These are phyloP conservation scores for Chrysolina americana DNA, from an alignment of 2,888 invertebrate genomes.

Conservation along the genomic window DNA sequence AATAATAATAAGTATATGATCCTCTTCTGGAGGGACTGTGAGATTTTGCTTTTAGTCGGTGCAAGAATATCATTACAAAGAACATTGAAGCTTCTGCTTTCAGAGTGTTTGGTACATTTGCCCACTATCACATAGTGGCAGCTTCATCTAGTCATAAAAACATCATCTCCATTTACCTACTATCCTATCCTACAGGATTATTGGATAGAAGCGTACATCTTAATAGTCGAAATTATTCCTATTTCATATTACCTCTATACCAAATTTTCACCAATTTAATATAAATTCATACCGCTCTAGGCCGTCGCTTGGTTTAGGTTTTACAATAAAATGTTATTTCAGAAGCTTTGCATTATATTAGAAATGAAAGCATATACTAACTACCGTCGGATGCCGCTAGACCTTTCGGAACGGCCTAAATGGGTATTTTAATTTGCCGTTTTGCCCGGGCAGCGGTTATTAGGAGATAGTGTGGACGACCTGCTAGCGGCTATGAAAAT, in stretches of 20 bases:
- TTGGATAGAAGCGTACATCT: too few species aligned
- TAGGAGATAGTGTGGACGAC: conserved; percentile 15
- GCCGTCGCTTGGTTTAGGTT: background rate
- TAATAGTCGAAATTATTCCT: background rate
- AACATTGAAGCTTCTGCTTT: too few species aligned
- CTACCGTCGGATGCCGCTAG: conserved; percentile 9
- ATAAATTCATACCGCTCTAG: background rate
- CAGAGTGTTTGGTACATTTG: too few species aligned
- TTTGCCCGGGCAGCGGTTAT: conserved; percentile 12
- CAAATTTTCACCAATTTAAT: background rate
- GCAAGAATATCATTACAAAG: too few species aligned
- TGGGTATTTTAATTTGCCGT: conserved; percentile 20
- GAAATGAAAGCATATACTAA: conserved; percentile 1
- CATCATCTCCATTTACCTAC: too few species aligned
- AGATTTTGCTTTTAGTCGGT: too few species aligned
- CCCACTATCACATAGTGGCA: too few species aligned
- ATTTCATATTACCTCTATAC: background rate
- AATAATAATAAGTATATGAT: too few species aligned
- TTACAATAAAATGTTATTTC: conserved; percentile 10
- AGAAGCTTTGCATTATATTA: conserved; percentile 16
- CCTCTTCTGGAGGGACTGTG: too few species aligned
- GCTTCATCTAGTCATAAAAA: too few species aligned
- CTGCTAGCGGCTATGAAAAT: background rate
- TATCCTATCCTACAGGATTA: too few species aligned
- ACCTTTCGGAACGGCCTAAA: conserved; percentile 17